Evolutionary conservation across 2,888 invertebrate species (phyloP), one percentile per base, ranked within the genome.

Genomic region (Idaea aversata): DNA sequence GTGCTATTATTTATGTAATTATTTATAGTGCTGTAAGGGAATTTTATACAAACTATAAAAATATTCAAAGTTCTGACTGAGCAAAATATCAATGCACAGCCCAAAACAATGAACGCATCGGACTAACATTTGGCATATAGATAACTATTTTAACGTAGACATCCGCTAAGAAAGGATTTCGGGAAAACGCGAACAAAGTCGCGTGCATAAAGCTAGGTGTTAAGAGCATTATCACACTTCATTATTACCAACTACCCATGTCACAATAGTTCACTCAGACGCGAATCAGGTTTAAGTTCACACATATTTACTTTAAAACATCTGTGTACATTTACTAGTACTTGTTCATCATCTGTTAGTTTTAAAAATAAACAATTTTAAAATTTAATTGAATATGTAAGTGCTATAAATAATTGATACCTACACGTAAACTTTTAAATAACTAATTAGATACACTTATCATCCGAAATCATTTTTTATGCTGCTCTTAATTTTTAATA

Each of bases 301-400:
- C 62, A 62, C 74, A 75, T 87, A 83, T 85, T 87, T 85, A 84
- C 82, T 76, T 85, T 80, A 78, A 65, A 84, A 87, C 88, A 89
- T 87, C 83, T 89, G 89, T 47, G 47, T 47, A 47, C 7, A 47
- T 47, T 47, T 47, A 47, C 47, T 13, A 47, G 47, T 47, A 5
- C 47, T 5, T 13, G 47, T 47, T 47, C 76, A 70, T 82, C 82
- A 83, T 86, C 71, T 88, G 87, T 84, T 85, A 74, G 77, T 75
- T 80, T 68, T 68, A 76, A 74, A 67, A 76, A 73, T 77, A 77
- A 83, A 79, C 78, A 78, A 68, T 34, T 60, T 34, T 60, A 25
- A 47, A 58, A 65, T 62, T 63, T 69, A 66, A 69, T 66, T 65
- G 66, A 69, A 34, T 67, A 36, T 65, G 64, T 65, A 62, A 63